These are phyloP conservation scores for Ctenopoma kingsleyae DNA, from an alignment of 2,797 vertebrate genomes.

Conservation along the genomic window DNA sequence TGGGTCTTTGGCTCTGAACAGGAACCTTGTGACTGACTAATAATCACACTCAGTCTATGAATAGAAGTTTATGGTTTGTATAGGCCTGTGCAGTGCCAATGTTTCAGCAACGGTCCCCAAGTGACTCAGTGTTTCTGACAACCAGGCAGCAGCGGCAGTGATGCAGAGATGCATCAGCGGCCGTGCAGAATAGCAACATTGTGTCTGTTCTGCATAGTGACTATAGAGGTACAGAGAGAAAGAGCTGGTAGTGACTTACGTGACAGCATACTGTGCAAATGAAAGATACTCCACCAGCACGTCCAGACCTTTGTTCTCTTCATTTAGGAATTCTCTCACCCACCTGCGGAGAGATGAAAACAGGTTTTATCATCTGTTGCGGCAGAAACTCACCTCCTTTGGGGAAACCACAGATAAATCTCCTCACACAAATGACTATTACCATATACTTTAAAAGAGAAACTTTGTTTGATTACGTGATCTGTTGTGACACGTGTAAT, in stretches of 20 bases:
- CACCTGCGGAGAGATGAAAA: conserved; percentile 84
- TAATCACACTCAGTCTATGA: conserved; percentile 73
- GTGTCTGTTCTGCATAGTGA: conserved; percentile 57
- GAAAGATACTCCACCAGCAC: conserved; percentile 98
- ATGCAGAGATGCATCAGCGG: conserved; percentile 59
- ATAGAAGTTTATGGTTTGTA: conserved; percentile 73
- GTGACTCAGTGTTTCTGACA: conserved; percentile 78
- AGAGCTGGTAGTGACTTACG: conserved; percentile 87
- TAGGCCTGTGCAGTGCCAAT: conserved; percentile 53
- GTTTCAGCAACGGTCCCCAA: conserved; percentile 50
- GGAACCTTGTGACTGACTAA: conserved; percentile 74
- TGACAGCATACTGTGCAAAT: conserved; percentile 97
- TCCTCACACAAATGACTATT: background rate
- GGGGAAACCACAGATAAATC: background rate
- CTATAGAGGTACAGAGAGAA: conserved; percentile 24
- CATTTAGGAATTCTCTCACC: conserved; percentile 99
- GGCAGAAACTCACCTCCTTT: background rate
- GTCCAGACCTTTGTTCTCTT: conserved; percentile 97
- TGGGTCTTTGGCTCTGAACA: conserved; percentile 53
- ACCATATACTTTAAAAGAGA: background rate
- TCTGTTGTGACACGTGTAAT: too few species aligned
- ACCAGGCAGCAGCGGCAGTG: conserved; percentile 29
- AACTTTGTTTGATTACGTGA: too few species aligned
- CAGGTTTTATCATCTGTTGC: background rate
- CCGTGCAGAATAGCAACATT: conserved; percentile 74